Percentiles rank a stretch among this genome's conserved stretches.
phyloP scores from a whole-genome alignment of 2,888 invertebrate genomes.

The Dasypogon diadema region DNA sequence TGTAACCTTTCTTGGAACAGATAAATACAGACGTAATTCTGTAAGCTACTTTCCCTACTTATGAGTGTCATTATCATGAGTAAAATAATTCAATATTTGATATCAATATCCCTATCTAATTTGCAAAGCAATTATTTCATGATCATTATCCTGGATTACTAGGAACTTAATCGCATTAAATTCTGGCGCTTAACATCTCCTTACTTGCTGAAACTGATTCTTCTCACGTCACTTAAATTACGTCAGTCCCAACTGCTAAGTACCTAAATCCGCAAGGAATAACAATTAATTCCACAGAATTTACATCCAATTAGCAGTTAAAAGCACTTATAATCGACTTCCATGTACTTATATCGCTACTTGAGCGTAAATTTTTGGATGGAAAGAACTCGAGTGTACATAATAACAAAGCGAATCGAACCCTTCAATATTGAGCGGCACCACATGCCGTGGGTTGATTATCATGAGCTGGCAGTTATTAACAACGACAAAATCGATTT shows the following conservation, averaged over 20 bases:
- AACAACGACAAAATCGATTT: slow-evolving; percentile 46
- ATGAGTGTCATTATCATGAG: no score
- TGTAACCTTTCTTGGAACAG: no score
- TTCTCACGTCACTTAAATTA: not conserved
- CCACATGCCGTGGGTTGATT: slow-evolving; percentile 32
- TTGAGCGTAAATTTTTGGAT: slow-evolving; percentile 40
- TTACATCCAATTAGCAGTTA: slow-evolving; percentile 49
- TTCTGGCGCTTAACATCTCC: not conserved
- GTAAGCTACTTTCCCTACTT: no score
- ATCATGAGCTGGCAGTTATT: slow-evolving; percentile 25
- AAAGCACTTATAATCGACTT: slow-evolving; percentile 45
- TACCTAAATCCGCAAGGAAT: slow-evolving; percentile 23
- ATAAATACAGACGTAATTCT: no score
- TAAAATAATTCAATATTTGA: no score
- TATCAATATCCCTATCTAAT: no score
- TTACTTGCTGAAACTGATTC: not conserved
- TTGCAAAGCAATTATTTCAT: no score
- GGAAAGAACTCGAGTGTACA: slow-evolving; percentile 17
- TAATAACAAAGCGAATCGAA: not conserved
- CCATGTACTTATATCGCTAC: slow-evolving; percentile 23
- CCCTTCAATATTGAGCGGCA: not conserved
- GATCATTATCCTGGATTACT: not conserved
- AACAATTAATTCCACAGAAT: slow-evolving; percentile 47
- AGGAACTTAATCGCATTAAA: not conserved
- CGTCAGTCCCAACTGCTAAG: slow-evolving; percentile 3